These are phyloP conservation scores for Scaptomyza flava DNA, from an alignment of 2,888 invertebrate genomes.

Conservation along the genomic window DNA sequence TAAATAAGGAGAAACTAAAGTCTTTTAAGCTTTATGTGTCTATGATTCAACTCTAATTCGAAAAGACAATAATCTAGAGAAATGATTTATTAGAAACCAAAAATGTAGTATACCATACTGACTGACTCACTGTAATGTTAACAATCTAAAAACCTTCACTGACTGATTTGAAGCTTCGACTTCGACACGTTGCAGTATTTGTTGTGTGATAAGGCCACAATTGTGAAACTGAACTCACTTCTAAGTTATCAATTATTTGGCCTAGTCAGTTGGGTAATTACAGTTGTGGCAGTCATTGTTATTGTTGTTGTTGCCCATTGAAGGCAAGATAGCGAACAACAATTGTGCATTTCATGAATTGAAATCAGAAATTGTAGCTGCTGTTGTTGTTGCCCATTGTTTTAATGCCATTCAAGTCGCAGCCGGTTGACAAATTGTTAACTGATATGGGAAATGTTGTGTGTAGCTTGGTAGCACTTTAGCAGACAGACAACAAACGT, in stretches of 20 bases:
- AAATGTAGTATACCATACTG: conserved; percentile 10
- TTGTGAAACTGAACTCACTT: conserved; percentile 27
- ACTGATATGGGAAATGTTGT: conserved; percentile 72
- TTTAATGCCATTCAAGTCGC: conserved; percentile 73
- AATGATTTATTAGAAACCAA: conserved; percentile 16
- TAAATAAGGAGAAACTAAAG: background rate
- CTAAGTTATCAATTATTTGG: conserved; percentile 37
- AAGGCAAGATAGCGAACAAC: conserved; percentile 66
- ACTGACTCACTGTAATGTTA: conserved; percentile 22
- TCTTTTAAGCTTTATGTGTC: background rate
- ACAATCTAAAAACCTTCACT: conserved; percentile 6
- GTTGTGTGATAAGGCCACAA: conserved; percentile 37
- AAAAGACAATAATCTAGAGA: background rate
- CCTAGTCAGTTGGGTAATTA: conserved; percentile 46
- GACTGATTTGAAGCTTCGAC: background rate
- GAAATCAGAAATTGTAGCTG: conserved; percentile 43
- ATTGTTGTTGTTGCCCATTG: conserved; percentile 39
- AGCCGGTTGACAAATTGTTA: conserved; percentile 74
- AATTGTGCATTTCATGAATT: conserved; percentile 79
- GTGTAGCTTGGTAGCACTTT: conserved; percentile 50
- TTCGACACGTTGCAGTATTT: conserved; percentile 6
- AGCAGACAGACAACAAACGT: conserved; percentile 24
- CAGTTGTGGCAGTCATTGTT: conserved; percentile 28
- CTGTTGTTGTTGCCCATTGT: conserved; percentile 60
- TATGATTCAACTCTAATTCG: background rate